phyloP scores from a whole-genome alignment of 2,888 invertebrate species.

The Thereva unica region DNA sequence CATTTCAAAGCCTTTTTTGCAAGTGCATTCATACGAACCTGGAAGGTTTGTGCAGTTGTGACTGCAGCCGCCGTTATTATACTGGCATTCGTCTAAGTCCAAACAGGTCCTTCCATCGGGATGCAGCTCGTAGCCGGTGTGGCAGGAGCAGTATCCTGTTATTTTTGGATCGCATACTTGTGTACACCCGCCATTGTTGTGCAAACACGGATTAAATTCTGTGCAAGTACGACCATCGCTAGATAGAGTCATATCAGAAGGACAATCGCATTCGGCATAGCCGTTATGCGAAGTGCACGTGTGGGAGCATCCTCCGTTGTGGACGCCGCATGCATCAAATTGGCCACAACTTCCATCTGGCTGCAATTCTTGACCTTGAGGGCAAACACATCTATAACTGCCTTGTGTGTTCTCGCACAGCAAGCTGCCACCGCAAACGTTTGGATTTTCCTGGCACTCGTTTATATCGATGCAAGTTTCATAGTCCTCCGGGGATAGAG shows the following conservation, averaged over 20 bases:
- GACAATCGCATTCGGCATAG: constrained; percentile 56
- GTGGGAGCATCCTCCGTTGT: constrained; percentile 63
- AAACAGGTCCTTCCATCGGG: constrained; percentile 59
- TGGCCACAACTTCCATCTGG: constrained; percentile 50
- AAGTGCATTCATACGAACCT: constrained; percentile 61
- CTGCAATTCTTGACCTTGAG: constrained; percentile 56
- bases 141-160: constrained; percentile 54
- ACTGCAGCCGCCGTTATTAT: constrained; percentile 57
- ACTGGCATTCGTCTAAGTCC: constrained; percentile 63
- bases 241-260: constrained; percentile 55
- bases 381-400: constrained; percentile 62
- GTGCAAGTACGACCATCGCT: constrained; percentile 58
- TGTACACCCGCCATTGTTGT: constrained; percentile 65
- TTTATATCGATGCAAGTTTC: constrained; percentile 58
- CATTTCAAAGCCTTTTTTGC: constrained; percentile 58
- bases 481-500: constrained; percentile 41
- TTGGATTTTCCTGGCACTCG: constrained; percentile 57
- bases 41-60: constrained; percentile 59
- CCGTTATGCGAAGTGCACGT: constrained; percentile 63
- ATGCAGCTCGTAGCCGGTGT: constrained; percentile 50
- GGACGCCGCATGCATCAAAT: constrained; percentile 59
- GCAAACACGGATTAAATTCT: constrained; percentile 60
- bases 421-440: constrained; percentile 47
- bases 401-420: constrained; percentile 60
- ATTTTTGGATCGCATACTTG: constrained; percentile 61